Percentiles rank a stretch among this genome's conserved stretches.
phyloP scores from a whole-genome alignment of 2,888 invertebrate genomes.

The Brachylomia viminalis region DNA sequence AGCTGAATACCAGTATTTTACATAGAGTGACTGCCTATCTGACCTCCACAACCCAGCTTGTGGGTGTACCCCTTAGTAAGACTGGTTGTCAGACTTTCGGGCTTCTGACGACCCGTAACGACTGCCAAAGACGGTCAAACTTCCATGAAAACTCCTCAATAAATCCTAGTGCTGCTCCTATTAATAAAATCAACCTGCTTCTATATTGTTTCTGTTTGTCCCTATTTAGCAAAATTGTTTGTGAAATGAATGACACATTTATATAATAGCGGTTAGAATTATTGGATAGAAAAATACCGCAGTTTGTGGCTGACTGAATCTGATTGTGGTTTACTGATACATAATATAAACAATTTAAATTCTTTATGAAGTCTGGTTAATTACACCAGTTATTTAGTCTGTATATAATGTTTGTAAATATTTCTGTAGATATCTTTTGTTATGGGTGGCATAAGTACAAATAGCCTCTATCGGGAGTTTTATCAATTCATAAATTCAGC shows the following conservation, averaged over 20 bases:
- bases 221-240: neutral
- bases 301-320: constrained; percentile 49
- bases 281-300: constrained; percentile 56
- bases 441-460: neutral
- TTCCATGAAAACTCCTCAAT: neutral
- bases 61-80: too few relatives aligned
- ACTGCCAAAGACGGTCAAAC: neutral
- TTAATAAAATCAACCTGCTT: neutral
- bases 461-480: neutral
- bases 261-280: constrained; percentile 31
- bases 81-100: too few relatives aligned
- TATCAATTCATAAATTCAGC: neutral
- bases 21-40: too few relatives aligned
- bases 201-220: neutral
- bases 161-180: neutral
- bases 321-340: constrained; percentile 47
- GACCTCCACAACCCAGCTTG: too few relatives aligned
- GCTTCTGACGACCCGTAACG: too few relatives aligned
- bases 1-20: too few relatives aligned
- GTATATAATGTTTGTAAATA: neutral
- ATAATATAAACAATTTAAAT: constrained; percentile 37
- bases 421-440: neutral
- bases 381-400: constrained; percentile 1
- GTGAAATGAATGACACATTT: constrained; percentile 22
- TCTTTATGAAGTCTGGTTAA: constrained; percentile 25